Conservation (phyloP, 2,888 invertebrate genomes). For the Thera britannica region DNA sequence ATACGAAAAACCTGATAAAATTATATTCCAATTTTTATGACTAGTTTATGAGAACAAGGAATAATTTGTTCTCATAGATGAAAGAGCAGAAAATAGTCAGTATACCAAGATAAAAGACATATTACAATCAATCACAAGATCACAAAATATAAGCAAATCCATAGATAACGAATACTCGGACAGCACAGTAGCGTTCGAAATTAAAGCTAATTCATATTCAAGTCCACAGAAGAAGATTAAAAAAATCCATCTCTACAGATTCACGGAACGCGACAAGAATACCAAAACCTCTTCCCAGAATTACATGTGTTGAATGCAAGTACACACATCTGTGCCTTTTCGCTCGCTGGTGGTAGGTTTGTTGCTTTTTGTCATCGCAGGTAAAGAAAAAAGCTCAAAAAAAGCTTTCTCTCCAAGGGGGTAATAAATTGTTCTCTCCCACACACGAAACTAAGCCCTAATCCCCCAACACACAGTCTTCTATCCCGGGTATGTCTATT, state of each 20-base stretch:
- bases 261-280: conserved; percentile 50
- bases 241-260: conserved; percentile 40
- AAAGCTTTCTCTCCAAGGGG: conserved; percentile 66
- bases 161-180: conserved; percentile 15
- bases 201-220: conserved; percentile 36
- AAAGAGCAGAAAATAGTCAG: neutral
- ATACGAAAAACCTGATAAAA: neutral
- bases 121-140: conserved; percentile 4
- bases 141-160: conserved; percentile 14
- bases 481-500: conserved; percentile 11
- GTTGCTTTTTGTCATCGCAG: conserved; percentile 70
- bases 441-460: conserved; percentile 39
- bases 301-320: conserved; percentile 56
- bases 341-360: conserved; percentile 28
- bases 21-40: neutral
- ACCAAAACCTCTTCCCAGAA: conserved; percentile 34
- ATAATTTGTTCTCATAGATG: neutral
- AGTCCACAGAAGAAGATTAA: conserved; percentile 31
- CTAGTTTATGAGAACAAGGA: neutral
- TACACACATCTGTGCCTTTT: conserved; percentile 56
- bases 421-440: conserved; percentile 54
- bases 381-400: conserved; percentile 60
- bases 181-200: conserved; percentile 23
- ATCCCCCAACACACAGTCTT: neutral
- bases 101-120: neutral